Evolutionary conservation across 2,113 vertebrate genomes (phyloP).

Genomic region (Caranx ignobilis): DNA sequence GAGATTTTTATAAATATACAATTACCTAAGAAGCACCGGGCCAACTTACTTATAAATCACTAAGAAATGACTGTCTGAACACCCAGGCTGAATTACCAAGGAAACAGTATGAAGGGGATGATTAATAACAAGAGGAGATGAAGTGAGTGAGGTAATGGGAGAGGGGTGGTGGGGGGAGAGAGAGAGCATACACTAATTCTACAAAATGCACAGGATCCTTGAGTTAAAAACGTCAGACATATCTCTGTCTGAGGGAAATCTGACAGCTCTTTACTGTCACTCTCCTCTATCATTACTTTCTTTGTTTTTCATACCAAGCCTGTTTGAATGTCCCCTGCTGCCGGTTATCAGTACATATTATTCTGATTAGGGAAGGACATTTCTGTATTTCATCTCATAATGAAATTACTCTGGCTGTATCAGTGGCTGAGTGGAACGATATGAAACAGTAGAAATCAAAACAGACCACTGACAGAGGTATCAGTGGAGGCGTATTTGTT

Average conservation of each 20-base stretch:
- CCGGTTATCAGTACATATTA: slow-evolving; percentile 44
- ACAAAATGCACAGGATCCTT: slow-evolving; percentile 22
- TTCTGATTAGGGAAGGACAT: slow-evolving; percentile 29
- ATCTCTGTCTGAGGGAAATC: slow-evolving; percentile 53
- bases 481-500: background rate
- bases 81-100: slow-evolving; percentile 42
- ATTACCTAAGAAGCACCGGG: slow-evolving; percentile 30
- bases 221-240: slow-evolving; percentile 37
- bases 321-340: slow-evolving; percentile 28
- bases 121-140: slow-evolving; percentile 41
- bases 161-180: background rate
- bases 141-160: slow-evolving; percentile 8
- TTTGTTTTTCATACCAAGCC: slow-evolving; percentile 24
- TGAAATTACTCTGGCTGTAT: background rate
- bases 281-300: background rate
- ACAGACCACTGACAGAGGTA: background rate
- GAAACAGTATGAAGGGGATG: slow-evolving; percentile 41
- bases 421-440: background rate
- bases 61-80: slow-evolving; percentile 37
- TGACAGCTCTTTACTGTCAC: slow-evolving; percentile 3
- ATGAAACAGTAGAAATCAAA: slow-evolving; percentile 12
- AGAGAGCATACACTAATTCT: slow-evolving; percentile 18
- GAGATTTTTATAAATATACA: slow-evolving; percentile 23
- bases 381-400: slow-evolving; percentile 31
- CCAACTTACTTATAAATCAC: slow-evolving; percentile 40